These are phyloP conservation scores for Ceratothoa steindachneri DNA, from an alignment of 2,888 invertebrate genomes.

Conservation along the genomic window DNA sequence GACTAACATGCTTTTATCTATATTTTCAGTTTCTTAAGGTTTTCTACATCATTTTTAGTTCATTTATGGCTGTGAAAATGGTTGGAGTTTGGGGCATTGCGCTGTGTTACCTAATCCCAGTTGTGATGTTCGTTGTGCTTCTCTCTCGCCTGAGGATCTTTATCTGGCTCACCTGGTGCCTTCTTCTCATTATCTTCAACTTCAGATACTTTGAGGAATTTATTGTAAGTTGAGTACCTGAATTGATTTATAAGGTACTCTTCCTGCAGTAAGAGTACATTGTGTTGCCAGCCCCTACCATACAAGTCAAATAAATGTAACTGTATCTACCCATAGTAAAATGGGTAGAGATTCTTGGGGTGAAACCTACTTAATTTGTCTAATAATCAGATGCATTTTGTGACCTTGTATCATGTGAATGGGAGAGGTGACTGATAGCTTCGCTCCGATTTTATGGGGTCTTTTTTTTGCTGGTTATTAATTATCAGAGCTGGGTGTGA, in stretches of 20 bases:
- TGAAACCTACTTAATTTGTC: no score
- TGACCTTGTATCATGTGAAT: no score
- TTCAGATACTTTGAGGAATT: slow-evolving; percentile 26
- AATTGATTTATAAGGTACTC: no score
- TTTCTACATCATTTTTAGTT: slow-evolving; percentile 36
- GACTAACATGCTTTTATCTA: not conserved
- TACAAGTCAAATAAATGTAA: no score
- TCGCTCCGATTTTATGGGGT: no score
- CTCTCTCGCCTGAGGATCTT: slow-evolving; percentile 33
- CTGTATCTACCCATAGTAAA: no score
- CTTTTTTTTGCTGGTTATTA: no score
- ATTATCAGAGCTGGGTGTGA: no score
- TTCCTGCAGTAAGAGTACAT: not conserved
- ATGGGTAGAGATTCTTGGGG: no score
- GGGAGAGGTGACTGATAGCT: no score
- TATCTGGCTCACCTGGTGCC: slow-evolving; percentile 44
- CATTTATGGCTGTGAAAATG: slow-evolving; percentile 12
- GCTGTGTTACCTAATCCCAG: slow-evolving; percentile 35
- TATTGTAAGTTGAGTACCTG: slow-evolving; percentile 25
- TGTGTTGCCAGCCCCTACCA: not conserved
- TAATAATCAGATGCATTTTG: no score
- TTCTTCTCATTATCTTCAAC: slow-evolving; percentile 40
- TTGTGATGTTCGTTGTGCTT: slow-evolving; percentile 39
- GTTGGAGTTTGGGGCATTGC: slow-evolving; percentile 31
- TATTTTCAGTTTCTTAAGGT: slow-evolving; percentile 28